Evolutionary conservation across 1,140 invertebrate genomes (phyloP), one percentile per base, ranked within the genome.

Genomic region (Liolophura sinensis): DNA sequence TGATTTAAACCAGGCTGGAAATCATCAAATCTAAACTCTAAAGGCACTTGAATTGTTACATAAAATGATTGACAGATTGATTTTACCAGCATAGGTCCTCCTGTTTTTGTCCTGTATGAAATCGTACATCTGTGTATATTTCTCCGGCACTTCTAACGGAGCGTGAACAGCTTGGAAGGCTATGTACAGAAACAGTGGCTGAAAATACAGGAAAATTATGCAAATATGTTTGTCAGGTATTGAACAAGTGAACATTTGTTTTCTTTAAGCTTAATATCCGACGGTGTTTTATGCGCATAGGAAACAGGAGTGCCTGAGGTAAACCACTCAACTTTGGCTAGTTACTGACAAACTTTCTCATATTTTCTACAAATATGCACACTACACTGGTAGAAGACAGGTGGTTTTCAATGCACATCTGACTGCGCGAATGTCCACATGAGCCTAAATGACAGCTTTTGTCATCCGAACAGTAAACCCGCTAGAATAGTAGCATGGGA

Each of bases 171-270:
- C 74, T 72, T 81, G 79, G 64, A 79, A 81, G 9, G 80, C 71
- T 20, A 82, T 63, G 60, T 82, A 82, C 47, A 82, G 55, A 62
- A 82, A 82, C 52, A 82, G 65, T 1, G 79, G 78, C 73, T 81
- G 69, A 25, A 72, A 70, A 47, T 25, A 27, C 31, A 20, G 57
- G 20, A 22, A 14, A 60, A 7, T 60, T 25, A 46, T 14, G 5
- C 16, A 50, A 47, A 46, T 52, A 22, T 61, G 40, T 48, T 18
- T 7, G 47, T 40, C 48, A 1, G 22, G 48, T 18, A 25, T 14
- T 60, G n/a, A 7, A n/a, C 58, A n/a, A 25, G 7, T 24, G 27
- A 12, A 14, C 7, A 31, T n/a, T 7, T 5, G 5, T 15, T 60
- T 5, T 60, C 18, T 11, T 18, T 16, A 46, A 22, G 59, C 22